These are phyloP conservation scores for Shargacucullia verbasci DNA, from an alignment of 2,888 invertebrate genomes.

Conservation along the genomic window DNA sequence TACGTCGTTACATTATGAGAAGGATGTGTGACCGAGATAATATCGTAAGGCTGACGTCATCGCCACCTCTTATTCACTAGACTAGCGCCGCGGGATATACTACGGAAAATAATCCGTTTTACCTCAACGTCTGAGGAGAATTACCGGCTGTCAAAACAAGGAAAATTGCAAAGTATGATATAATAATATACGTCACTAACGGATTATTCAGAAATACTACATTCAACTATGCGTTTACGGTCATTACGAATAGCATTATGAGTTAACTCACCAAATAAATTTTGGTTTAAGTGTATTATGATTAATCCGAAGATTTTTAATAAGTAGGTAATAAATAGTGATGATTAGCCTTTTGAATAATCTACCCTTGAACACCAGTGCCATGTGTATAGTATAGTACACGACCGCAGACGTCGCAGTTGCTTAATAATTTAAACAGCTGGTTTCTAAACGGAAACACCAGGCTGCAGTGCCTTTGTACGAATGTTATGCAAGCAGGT, in stretches of 20 bases:
- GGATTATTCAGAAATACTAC: conserved; percentile 41
- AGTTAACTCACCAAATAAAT: conserved; percentile 18
- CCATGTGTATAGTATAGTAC: conserved; percentile 58
- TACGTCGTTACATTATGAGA: conserved; percentile 55
- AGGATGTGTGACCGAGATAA: conserved; percentile 62
- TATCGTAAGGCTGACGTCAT: conserved; percentile 61
- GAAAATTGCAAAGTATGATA: conserved; percentile 54
- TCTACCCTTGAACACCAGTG: conserved; percentile 60
- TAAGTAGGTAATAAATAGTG: conserved; percentile 40
- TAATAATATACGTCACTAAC: conserved; percentile 42
- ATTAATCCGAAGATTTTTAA: conserved; percentile 20
- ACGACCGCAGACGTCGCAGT: conserved; percentile 66
- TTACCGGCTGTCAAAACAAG: conserved; percentile 52
- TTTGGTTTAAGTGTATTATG: conserved; percentile 13
- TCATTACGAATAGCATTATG: conserved; percentile 34
- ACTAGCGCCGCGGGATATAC: conserved; percentile 52
- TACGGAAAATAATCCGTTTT: conserved; percentile 52
- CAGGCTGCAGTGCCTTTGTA: conserved; percentile 70
- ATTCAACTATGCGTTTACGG: conserved; percentile 20
- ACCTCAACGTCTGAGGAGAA: conserved; percentile 47
- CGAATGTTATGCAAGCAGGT: conserved; percentile 75
- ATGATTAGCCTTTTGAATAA: conserved; percentile 53
- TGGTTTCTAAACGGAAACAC: conserved; percentile 83
- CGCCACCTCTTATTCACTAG: conserved; percentile 37
- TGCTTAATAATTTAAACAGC: conserved; percentile 73